These are phyloP conservation scores for Monochamus saltuarius DNA, from an alignment of 1,140 invertebrate genomes.

Conservation along the genomic window DNA sequence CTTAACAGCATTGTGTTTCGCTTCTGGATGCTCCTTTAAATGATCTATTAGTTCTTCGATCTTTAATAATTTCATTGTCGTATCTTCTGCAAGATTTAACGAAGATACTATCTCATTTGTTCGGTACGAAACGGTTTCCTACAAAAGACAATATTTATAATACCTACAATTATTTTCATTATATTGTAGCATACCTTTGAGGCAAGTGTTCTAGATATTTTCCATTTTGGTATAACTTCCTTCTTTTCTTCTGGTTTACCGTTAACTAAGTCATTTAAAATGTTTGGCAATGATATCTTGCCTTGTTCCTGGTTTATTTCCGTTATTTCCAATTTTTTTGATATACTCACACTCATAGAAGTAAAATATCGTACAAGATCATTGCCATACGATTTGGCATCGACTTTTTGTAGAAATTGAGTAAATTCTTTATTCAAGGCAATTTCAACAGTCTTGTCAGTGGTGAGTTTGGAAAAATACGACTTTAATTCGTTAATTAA, in stretches of 20 bases:
- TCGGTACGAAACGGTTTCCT: slow-evolving; percentile 63
- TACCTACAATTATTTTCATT: slow-evolving; percentile 1
- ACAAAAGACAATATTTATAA: slow-evolving; percentile 43
- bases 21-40: slow-evolving; percentile 70
- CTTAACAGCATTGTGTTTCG: slow-evolving; percentile 69
- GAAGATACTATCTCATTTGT: slow-evolving; percentile 68
- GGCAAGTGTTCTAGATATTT: slow-evolving; percentile 30
- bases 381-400: slow-evolving; percentile 47
- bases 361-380: slow-evolving; percentile 38
- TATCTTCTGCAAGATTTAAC: slow-evolving; percentile 61
- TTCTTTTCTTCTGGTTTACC: slow-evolving; percentile 21
- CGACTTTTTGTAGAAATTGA: slow-evolving; percentile 54
- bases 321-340: slow-evolving; percentile 15
- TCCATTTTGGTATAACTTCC: slow-evolving; percentile 41
- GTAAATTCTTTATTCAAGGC: slow-evolving; percentile 58
- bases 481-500: slow-evolving; percentile 54
- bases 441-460: slow-evolving; percentile 54
- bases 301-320: slow-evolving; percentile 19
- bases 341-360: slow-evolving; percentile 15
- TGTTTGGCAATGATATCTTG: slow-evolving; percentile 20
- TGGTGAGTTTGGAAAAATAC: slow-evolving; percentile 54
- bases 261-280: slow-evolving; percentile 28
- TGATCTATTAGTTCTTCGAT: slow-evolving; percentile 60
- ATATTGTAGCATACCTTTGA: slow-evolving; percentile 32
- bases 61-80: slow-evolving; percentile 55